A percentile compares a stretch with the other conserved stretches of the same genome.
Evolutionary conservation across 2,797 vertebrate species (phyloP).

Genomic region (Xyrichtys novacula): DNA sequence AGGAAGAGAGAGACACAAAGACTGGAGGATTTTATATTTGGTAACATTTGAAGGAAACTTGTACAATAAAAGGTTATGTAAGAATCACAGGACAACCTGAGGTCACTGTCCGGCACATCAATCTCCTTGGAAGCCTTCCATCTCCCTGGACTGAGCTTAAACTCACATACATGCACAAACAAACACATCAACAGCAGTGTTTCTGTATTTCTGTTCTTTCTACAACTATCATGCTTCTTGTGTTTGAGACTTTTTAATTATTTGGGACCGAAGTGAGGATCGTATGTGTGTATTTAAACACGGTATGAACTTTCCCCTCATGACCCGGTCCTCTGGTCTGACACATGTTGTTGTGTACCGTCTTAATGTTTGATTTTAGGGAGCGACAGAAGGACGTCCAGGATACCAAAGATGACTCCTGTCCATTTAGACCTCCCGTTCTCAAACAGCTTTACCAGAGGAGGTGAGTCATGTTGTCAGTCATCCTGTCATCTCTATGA

Average conservation of each 20-base stretch:
- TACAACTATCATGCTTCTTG: slow-evolving; percentile 14
- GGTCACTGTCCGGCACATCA: slow-evolving; percentile 77
- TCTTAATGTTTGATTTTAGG: slow-evolving; percentile 83
- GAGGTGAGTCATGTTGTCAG: slow-evolving; percentile 87
- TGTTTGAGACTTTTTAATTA: slow-evolving; percentile 31
- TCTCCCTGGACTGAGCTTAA: slow-evolving; percentile 48
- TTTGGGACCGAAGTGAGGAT: neutral
- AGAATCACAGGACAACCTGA: slow-evolving; percentile 72
- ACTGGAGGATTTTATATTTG: slow-evolving; percentile 56
- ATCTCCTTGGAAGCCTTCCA: slow-evolving; percentile 76
- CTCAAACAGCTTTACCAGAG: slow-evolving; percentile 96
- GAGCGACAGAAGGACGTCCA: slow-evolving; percentile 93
- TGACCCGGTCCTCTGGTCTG: slow-evolving; percentile 47
- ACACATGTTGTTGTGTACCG: slow-evolving; percentile 66
- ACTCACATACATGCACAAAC: neutral
- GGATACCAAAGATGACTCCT: slow-evolving; percentile 96
- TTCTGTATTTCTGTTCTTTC: slow-evolving; percentile 23
- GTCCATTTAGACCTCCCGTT: slow-evolving; percentile 96
- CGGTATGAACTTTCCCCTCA: neutral
- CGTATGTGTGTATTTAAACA: slow-evolving; percentile 42
- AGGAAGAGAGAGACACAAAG: slow-evolving; percentile 1
- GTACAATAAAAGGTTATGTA: slow-evolving; percentile 80
- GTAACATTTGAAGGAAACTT: slow-evolving; percentile 78
- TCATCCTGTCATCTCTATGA: slow-evolving; percentile 9
- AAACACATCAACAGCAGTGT: neutral